Conservation (phyloP, 1,140 invertebrate genomes). For the Danaus melanippus region DNA sequence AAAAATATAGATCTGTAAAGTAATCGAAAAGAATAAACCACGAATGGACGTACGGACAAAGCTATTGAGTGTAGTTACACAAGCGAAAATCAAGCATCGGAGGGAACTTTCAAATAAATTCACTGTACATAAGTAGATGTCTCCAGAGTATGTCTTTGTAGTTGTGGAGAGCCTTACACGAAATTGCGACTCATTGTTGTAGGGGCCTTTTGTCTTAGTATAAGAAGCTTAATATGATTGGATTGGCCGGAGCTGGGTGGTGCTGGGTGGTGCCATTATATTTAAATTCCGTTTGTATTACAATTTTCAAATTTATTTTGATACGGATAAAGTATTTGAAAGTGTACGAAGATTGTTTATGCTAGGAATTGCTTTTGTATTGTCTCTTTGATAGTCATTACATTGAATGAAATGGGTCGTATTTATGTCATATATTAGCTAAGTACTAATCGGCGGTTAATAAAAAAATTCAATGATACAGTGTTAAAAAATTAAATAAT, state of each 20-base stretch:
- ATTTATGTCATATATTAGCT: no score
- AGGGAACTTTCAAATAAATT: conserved; percentile 12
- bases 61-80: conserved; percentile 6
- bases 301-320: no score
- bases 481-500: no score
- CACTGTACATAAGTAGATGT: conserved; percentile 11
- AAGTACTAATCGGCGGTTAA: no score
- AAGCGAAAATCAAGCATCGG: conserved; percentile 12
- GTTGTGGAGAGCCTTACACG: conserved; percentile 8
- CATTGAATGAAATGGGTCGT: no score
- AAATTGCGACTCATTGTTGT: conserved; percentile 11
- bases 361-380: no score
- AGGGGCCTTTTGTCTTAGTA: conserved; percentile 10
- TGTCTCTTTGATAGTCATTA: no score
- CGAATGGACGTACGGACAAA: conserved; percentile 6
- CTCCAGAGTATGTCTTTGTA: conserved; percentile 8
- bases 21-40: conserved; percentile 3
- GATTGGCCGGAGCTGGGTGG: background rate
- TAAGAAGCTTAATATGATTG: conserved; percentile 13
- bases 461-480: no score
- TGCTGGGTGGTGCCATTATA: no score
- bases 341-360: no score
- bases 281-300: no score
- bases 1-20: background rate
- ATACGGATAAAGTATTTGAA: no score